These are phyloP conservation scores for Danaus plexippus DNA, from an alignment of 1,140 invertebrate genomes.

Conservation along the genomic window DNA sequence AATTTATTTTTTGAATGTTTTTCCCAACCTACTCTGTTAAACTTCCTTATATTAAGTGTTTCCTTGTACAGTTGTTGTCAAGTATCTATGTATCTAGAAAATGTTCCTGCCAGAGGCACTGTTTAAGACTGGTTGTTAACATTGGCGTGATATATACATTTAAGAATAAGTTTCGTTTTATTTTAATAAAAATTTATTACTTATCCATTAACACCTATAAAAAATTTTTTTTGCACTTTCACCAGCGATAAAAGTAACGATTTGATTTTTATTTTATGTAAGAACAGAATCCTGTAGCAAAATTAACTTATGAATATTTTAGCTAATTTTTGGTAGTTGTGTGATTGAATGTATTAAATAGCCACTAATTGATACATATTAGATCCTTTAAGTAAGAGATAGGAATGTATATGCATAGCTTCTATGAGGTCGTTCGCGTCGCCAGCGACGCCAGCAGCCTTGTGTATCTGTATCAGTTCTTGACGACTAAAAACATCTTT, in stretches of 20 bases:
- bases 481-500: slow-evolving; percentile 82
- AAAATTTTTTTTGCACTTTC: too few species aligned
- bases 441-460: slow-evolving; percentile 76
- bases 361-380: slow-evolving; percentile 78
- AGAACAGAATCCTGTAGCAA: not conserved
- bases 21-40: slow-evolving; percentile 40
- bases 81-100: slow-evolving; percentile 52
- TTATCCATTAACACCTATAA: too few species aligned
- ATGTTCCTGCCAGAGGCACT: slow-evolving; percentile 45
- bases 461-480: slow-evolving; percentile 79
- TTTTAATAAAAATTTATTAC: too few species aligned
- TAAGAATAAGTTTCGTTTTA: too few species aligned
- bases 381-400: slow-evolving; percentile 86
- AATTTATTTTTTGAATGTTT: slow-evolving; percentile 68
- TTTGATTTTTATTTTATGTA: slow-evolving; percentile 2
- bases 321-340: too few species aligned
- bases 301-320: slow-evolving; percentile 10
- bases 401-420: slow-evolving; percentile 87
- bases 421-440: slow-evolving; percentile 79
- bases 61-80: slow-evolving; percentile 60
- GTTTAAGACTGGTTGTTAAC: too few species aligned
- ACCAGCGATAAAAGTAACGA: too few species aligned
- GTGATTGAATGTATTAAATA: slow-evolving; percentile 15
- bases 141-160: too few species aligned
- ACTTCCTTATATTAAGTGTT: slow-evolving; percentile 36